Conservation (phyloP, 2,797 vertebrate genomes). For the Sebastes iracundus region DNA sequence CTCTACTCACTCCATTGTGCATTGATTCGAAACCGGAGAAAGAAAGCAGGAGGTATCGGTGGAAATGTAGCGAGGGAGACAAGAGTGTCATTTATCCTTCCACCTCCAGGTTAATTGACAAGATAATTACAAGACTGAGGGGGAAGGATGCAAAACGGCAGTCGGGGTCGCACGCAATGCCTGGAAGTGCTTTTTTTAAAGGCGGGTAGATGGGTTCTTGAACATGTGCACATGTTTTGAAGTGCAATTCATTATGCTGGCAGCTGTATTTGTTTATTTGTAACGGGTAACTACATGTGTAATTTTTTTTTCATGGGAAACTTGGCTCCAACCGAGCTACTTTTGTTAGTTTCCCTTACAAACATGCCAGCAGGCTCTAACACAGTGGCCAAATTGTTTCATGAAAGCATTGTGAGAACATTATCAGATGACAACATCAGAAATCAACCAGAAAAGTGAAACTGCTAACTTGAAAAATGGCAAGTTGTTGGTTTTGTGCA, state of each 20-base stretch:
- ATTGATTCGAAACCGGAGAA: slow-evolving; percentile 14
- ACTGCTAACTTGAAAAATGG: slow-evolving; percentile 8
- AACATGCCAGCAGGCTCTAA: slow-evolving; percentile 31
- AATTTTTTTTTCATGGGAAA: slow-evolving; percentile 52
- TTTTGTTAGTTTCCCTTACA: slow-evolving; percentile 41
- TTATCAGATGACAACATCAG: slow-evolving; percentile 24
- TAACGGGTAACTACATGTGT: slow-evolving; percentile 67
- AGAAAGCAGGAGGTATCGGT: slow-evolving; percentile 36
- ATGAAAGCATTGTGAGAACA: slow-evolving; percentile 27
- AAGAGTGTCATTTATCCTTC: slow-evolving; percentile 62
- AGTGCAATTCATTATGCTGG: slow-evolving; percentile 63
- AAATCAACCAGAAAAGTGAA: slow-evolving; percentile 26
- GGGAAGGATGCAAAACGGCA: slow-evolving; percentile 37
- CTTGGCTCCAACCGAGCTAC: slow-evolving; percentile 33
- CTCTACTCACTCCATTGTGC: background rate
- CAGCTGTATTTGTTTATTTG: slow-evolving; percentile 77
- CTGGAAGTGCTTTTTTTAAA: slow-evolving; percentile 33
- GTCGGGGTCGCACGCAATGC: slow-evolving; percentile 17
- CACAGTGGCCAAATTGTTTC: slow-evolving; percentile 35
- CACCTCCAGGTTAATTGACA: slow-evolving; percentile 73
- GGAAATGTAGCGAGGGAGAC: slow-evolving; percentile 33
- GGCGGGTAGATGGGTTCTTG: slow-evolving; percentile 17
- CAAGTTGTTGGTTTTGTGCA: background rate
- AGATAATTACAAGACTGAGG: slow-evolving; percentile 67
- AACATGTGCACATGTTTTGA: slow-evolving; percentile 53